Evolutionary conservation across 1,140 invertebrate species (phyloP), one percentile per base, ranked within the genome.

Genomic region (Marisa cornuarietis): DNA sequence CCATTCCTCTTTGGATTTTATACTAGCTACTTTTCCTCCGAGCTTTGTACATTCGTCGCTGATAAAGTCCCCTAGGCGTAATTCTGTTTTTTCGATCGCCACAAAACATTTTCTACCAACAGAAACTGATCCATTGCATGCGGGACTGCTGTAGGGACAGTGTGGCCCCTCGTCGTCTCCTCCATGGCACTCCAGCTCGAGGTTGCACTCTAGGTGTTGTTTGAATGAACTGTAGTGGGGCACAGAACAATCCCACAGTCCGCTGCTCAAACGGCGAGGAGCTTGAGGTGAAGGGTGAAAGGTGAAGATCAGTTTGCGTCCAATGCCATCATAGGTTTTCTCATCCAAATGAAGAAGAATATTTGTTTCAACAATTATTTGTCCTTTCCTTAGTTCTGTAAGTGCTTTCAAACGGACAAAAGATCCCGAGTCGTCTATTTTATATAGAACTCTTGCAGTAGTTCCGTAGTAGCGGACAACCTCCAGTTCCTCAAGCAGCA

Each of bases 91-190:
- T 52, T 73, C n/a, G 7, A 62, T 31, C 6, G 62, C 24, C 7
- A 24, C 63, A 9, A 2, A 75, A 26, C 14, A 52, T 14, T 62
- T 75, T 54, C 63, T 16, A 42, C 58, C 22, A 18, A n/a, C 61
- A 42, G 73, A 54, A 16, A 75, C 73, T 13, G 18, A 18, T 14
- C 73, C 73, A 16, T 31, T 52, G 42, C 73, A 75, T n/a, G 18
- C 73, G 16, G 73, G 73, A 62, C 52, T 62, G 52, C 52, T 62
- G 73, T 31, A 75, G 26, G 73, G 73, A 62, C 73, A 75, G 73
- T 31, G 52, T 31, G 26, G 24, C 49, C 51, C 58, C 26, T 75
- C 73, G 52, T 75, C 73, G 10, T 52, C 49, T 62, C 73, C 73
- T 10, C 63, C 58, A 24, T 75, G 49, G 31, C 73, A 75, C 24